Base-by-base conservation (phyloP, 35 echinoderm and acorn worm genomes). In the Eucidaris tribuloides region DNA sequence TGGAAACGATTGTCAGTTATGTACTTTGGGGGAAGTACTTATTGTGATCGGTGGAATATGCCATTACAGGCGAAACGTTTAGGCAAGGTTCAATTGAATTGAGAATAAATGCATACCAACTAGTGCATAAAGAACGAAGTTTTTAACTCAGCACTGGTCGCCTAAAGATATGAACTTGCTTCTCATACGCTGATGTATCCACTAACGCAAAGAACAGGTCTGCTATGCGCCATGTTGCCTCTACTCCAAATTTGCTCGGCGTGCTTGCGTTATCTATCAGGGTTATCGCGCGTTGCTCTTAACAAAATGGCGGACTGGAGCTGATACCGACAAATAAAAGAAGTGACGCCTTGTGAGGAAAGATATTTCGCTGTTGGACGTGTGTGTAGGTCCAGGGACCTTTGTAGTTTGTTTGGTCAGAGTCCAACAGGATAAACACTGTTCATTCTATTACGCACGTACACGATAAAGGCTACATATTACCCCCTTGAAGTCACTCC, bases 301-400 rank as follows among this genome's bases (percentile, higher is more conserved):
- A 9, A 52, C 48, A 71, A 37, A 5, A 27, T 2, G 31, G 0
- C 29, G 7, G 22, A 24, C 18, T 28, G 56, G 56, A 59, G 56
- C 22, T 23, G n/a, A 19, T 7, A 17, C 3, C 30, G 61, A 64
- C 56, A 64, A 27, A 64, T 64, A 64, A 64, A 64, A 32, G 28
- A 32, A 34, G 61, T 64, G 37, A 64, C 61, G 61, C 61, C 37
- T 64, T 33, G 30, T 27, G 61, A 64, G 61, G 22, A 64, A 64
- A 64, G 61, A 64, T 64, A 64, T 64, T 64, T 64, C 37, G 61
- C 61, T 64, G 37, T 64, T 64, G 61, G 61, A 64, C 61, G 25
- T 32, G 61, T 64, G 30, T 64, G 61, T 14, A 34, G 29, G 28
- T 64, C 61, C 61, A 64, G 30, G 61, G 37, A 34, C 28, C 28